Base-by-base conservation (phyloP, 2,797 vertebrate genomes). In the Protosalanx chinensis region DNA sequence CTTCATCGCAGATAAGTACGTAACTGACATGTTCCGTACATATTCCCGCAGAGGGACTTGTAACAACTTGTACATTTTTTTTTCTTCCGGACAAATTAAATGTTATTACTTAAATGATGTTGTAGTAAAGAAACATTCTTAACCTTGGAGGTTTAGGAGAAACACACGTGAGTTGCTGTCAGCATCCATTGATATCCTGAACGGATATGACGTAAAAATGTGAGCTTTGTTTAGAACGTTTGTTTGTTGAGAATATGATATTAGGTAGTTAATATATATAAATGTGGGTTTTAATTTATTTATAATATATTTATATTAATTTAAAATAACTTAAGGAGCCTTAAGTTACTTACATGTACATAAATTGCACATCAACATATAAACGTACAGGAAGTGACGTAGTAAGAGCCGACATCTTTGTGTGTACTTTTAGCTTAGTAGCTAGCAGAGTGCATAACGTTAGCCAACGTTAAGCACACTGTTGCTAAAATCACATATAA, bases 131-230 rank as follows among this genome's bases (percentile, higher is more conserved):
- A 53, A 53, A 20, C 32, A n/a, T 12, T 46, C n/a, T 20, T 62
- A 74, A 83, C 71, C 73, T 76, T 70, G 41, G 41, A 46, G 41
- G 13, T 46, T 46, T 46, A 3, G 32, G 8, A 56, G 5, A 12
- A 2, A 32, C 4, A 62, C 72, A 41, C 81, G 64, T 20, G 70
- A 33, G 56, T 18, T 15, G 20, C 29, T 8, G 33, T 15, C 7
- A 49, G 35, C 33, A 0, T 10, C 41, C 1, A 7, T 6, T 7
- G 0, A 76, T 81, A 81, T 86, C 82, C 81, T 67, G 6, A 0
- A 13, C 69, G 85, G 87, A 85, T 59, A 67, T 88, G 81, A 86
- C 83, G 86, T 77, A 27, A 3, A 33, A n/a, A 35, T 57, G 12
- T 68, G 53, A 46, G 41, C 23, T 67, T 6, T 23, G 5, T 1